A percentile compares a stretch with the other conserved stretches of the same genome.
Evolutionary conservation across 2,797 vertebrate genomes (phyloP).

Genomic region (Cirrhinus mrigala): DNA sequence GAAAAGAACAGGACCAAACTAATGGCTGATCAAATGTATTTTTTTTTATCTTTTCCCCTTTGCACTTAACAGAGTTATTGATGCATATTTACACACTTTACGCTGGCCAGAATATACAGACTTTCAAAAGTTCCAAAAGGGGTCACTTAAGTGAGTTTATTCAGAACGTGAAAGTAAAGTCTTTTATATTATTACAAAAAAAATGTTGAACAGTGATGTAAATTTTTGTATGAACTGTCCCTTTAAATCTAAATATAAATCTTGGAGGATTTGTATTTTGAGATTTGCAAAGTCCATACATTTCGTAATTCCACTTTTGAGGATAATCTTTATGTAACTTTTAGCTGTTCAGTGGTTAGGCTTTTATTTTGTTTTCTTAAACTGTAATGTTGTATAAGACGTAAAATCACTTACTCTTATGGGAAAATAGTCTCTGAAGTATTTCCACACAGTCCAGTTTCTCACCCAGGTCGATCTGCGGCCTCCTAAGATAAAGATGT

Average conservation of each 20-base stretch:
- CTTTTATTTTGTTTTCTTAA: not conserved
- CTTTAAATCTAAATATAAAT: conserved; percentile 8
- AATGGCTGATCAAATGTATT: conserved; percentile 66
- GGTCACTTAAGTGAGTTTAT: too few relatives aligned
- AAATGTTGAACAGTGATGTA: too few relatives aligned
- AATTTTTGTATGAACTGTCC: not conserved
- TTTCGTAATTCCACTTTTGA: conserved; percentile 16
- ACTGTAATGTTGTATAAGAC: not conserved
- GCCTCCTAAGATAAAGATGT: conserved; percentile 80
- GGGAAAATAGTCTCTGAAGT: conserved; percentile 97
- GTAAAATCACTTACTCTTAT: conserved; percentile 83
- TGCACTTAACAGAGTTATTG: not conserved
- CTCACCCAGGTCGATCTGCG: conserved; percentile 95
- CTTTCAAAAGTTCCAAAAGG: not conserved
- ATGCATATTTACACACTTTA: not conserved
- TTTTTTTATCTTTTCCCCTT: conserved; percentile 45
- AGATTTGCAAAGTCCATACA: conserved; percentile 3
- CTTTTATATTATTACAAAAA: not conserved
- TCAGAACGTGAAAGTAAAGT: not conserved
- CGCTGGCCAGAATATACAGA: not conserved
- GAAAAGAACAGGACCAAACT: conserved; percentile 58
- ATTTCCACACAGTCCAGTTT: conserved; percentile 93
- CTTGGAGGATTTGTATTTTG: not conserved
- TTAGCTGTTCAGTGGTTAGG: not conserved
- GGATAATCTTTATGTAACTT: not conserved